Evolutionary conservation across 1,140 invertebrate species (phyloP).

Genomic region (Calosoma granatense): DNA sequence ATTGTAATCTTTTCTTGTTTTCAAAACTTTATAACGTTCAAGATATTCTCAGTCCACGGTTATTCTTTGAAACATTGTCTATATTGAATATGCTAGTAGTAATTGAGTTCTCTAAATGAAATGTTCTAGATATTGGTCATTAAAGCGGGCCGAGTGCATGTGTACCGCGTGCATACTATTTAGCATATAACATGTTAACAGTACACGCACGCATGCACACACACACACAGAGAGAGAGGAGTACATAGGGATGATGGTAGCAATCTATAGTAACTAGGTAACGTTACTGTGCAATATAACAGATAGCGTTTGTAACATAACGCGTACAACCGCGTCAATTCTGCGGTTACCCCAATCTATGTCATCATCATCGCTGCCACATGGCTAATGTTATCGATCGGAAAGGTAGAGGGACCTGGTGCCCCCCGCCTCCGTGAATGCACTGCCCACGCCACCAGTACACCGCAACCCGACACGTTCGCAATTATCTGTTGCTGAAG

Average conservation of each 20-base stretch:
- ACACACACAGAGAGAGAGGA: neutral
- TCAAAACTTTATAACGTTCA: too few relatives aligned
- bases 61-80: too few relatives aligned
- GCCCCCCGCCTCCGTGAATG: neutral
- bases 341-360: neutral
- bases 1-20: too few relatives aligned
- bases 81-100: too few relatives aligned
- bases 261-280: neutral
- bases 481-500: constrained; percentile 6
- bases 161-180: too few relatives aligned
- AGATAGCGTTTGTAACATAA: neutral
- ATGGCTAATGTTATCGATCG: neutral
- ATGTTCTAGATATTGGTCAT: neutral
- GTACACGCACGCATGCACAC: neutral
- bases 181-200: too few relatives aligned
- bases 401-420: too few relatives aligned
- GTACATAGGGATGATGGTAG: neutral
- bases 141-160: too few relatives aligned
- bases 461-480: constrained; percentile 5
- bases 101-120: too few relatives aligned
- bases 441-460: neutral
- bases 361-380: neutral
- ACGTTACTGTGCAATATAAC: neutral
- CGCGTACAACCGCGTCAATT: neutral
- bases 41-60: too few relatives aligned